A percentile compares a stretch with the other conserved stretches of the same genome.
phyloP scores from a whole-genome alignment of 2,113 vertebrate genomes.

The Gasterosteus aculeatus region DNA sequence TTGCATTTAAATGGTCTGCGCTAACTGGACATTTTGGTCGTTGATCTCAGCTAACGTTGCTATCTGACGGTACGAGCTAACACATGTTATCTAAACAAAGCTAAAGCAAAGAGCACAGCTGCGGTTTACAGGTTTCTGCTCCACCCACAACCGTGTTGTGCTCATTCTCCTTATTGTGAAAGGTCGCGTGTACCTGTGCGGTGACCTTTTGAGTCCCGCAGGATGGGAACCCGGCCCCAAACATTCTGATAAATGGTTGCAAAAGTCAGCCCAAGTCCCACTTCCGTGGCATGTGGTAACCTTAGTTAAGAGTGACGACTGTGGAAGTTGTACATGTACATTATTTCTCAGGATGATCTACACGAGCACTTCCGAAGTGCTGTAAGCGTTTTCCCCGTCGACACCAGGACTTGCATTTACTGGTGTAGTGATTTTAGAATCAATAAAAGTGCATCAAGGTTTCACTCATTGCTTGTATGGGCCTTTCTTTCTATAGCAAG shows the following conservation, averaged over 20 bases:
- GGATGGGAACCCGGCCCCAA: not conserved
- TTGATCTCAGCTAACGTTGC: not conserved
- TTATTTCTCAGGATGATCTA: not conserved
- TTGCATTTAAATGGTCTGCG: constrained; percentile 49
- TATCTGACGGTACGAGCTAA: not conserved
- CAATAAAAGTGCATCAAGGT: not conserved
- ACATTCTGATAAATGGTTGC: not conserved
- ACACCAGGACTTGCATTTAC: too few species aligned
- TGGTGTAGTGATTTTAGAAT: too few species aligned
- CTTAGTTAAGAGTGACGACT: not conserved
- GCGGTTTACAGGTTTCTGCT: constrained; percentile 46
- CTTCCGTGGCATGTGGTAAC: not conserved
- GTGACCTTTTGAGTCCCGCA: not conserved
- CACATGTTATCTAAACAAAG: constrained; percentile 1
- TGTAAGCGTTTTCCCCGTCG: too few species aligned
- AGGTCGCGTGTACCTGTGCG: too few species aligned
- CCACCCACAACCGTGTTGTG: constrained; percentile 48
- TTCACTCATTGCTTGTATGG: not conserved
- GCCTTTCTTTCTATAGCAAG: not conserved
- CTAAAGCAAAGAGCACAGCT: not conserved
- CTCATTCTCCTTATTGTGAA: too few species aligned
- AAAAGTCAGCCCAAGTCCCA: not conserved
- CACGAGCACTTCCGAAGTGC: too few species aligned
- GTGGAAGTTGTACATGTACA: not conserved
- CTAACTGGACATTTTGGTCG: constrained; percentile 41